Evolutionary conservation across 1,140 invertebrate genomes (phyloP), one percentile per base, ranked within the genome.

Genomic region (Pogonomyrmex californicus): DNA sequence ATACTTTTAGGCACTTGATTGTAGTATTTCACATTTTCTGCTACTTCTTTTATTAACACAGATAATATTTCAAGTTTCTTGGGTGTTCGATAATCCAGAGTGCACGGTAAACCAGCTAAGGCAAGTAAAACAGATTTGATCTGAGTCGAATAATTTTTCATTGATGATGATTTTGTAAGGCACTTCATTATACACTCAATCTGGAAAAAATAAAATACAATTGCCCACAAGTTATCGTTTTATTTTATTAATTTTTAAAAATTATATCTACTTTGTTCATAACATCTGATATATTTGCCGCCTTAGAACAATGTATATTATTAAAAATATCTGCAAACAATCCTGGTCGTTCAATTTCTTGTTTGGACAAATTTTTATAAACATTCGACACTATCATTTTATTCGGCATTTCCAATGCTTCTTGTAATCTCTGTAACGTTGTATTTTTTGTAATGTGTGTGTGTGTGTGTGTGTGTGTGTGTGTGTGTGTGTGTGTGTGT

Each of bases 11-110:
- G n/a, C 6, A 7, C 0, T 49, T 87, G n/a, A 2, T 17, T 7
- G 41, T n/a, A 23, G 23, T 49, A 58, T 1, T 62, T 23, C 9
- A 85, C 6, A 9, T 65, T 88, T 14, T 63, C 49, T 17, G 56
- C 38, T n/a, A 60, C 49, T 58, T 87, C 85, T 1, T 73, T 73
- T 14, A 89, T 33, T 1, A 89, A 38, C 0, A 36, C 41, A 0
- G 77, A 85, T n/a, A 90, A 23, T 2, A 36, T 75, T n/a, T 30
- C 14, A 30, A 78, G 23, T 47, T 66, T 85, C 0, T 87, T 47
- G 0, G 85, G 60, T n/a, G 23, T 41, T 2, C 12, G n/a, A n/a
- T n/a, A n/a, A n/a, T n/a, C n/a, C n/a, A n/a, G 12, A 10, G 17
- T 44, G 0, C 17, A 4, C 1, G 73, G 10, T 12, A 63, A 66